phyloP scores from a whole-genome alignment of 2,797 vertebrate genomes.

The Pseudomugil gertrudae region DNA sequence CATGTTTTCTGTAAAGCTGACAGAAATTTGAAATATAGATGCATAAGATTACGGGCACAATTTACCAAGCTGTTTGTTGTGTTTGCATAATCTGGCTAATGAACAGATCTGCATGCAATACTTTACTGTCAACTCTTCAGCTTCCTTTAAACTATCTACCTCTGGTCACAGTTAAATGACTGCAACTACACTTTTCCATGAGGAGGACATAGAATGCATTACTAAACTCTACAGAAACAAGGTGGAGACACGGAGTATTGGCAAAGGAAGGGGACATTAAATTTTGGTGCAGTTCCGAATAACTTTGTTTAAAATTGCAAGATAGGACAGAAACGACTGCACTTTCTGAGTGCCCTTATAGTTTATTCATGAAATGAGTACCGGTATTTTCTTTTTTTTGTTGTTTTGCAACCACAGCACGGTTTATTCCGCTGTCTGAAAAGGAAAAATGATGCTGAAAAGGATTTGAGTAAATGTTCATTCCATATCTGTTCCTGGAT shows the following conservation, averaged over 20 bases:
- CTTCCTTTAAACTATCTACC: not conserved
- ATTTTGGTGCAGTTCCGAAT: conserved; percentile 4
- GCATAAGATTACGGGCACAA: not conserved
- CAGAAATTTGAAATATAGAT: not conserved
- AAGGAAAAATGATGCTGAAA: conserved; percentile 1
- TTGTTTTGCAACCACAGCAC: not conserved
- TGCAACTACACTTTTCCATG: not conserved
- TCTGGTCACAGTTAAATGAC: not conserved
- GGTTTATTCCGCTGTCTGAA: conserved; percentile 5
- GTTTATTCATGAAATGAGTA: conserved; percentile 22
- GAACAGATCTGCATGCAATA: not conserved
- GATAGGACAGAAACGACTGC: not conserved
- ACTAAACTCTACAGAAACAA: not conserved
- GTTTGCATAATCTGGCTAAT: not conserved
- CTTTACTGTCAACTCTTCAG: not conserved
- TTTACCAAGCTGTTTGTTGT: not conserved
- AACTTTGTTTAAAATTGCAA: conserved; percentile 18
- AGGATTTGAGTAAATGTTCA: not conserved
- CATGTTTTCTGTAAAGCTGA: not conserved
- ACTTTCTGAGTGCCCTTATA: conserved; percentile 9
- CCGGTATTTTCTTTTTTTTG: not conserved
- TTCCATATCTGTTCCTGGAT: not conserved
- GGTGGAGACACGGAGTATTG: not conserved
- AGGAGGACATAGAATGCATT: not conserved
- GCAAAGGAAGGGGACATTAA: not conserved